Conservation (phyloP, 2,797 vertebrate genomes). For the Synanceia verrucosa region DNA sequence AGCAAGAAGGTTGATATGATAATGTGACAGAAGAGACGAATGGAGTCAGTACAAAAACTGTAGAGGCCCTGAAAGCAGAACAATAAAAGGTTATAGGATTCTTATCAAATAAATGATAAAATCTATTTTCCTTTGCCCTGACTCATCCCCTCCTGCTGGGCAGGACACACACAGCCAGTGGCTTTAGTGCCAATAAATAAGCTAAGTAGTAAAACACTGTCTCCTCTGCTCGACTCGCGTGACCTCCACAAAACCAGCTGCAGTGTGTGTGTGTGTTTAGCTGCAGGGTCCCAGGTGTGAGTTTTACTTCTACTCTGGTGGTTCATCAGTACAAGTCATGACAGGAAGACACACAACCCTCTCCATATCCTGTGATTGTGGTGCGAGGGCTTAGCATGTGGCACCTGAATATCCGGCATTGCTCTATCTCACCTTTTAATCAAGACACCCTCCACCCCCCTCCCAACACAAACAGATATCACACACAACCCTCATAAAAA, state of each 20-base stretch:
- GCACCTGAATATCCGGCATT: conserved; percentile 43
- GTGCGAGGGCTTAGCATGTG: conserved; percentile 16
- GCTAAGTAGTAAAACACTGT: conserved; percentile 25
- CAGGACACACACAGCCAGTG: not conserved
- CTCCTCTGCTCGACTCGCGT: not conserved
- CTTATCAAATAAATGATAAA: conserved; percentile 21
- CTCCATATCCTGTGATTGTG: conserved; percentile 55
- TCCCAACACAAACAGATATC: conserved; percentile 13
- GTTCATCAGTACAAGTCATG: conserved; percentile 55
- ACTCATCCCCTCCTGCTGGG: not conserved
- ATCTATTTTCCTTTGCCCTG: conserved; percentile 1
- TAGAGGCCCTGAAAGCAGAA: not conserved
- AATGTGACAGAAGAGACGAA: conserved; percentile 25
- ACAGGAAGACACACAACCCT: conserved; percentile 50
- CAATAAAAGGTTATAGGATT: conserved; percentile 30
- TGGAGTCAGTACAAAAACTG: conserved; percentile 19
- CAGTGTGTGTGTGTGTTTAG: conserved; percentile 8
- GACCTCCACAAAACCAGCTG: conserved; percentile 32
- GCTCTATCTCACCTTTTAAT: conserved; percentile 60
- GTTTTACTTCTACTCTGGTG: conserved; percentile 49
- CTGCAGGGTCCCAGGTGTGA: conserved; percentile 65
- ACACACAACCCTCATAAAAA: conserved; percentile 48
- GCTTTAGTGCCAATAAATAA: conserved; percentile 47
- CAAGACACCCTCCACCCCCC: conserved; percentile 1
- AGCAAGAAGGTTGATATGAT: conserved; percentile 8